Evolutionary conservation across 2,888 invertebrate species (phyloP), one percentile per base, ranked within the genome.

Genomic region (Cheilosia soror): DNA sequence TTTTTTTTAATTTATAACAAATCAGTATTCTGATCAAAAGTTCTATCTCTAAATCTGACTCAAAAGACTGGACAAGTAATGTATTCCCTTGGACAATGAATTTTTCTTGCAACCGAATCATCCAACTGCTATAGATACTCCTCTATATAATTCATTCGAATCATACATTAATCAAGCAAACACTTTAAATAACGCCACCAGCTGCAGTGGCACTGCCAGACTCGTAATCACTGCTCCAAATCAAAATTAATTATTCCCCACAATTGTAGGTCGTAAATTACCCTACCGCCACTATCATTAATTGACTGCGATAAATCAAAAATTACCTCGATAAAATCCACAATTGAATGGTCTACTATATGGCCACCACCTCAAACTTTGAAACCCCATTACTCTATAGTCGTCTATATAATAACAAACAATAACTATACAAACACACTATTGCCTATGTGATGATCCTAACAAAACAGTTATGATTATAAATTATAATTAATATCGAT

Each of bases 401-500:
- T 20, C 20, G 20, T 20, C 20, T 20, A 20, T 20, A 75, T 69
- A 60, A 69, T 79, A 79, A 79, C 62, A 83, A 83, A 83, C 78
- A 83, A 75, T 75, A 63, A 53, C 42, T 29, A 63, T 20, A 63
- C 2, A 58, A n/a, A 60, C 33, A 51, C 29, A 57, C 47, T 62
- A 60, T 5, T 29, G 29, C 33, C 62, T 7, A 49, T 68, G 29
- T 49, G 75, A n/a, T 71, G 76, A 77, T 85, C 81, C 80, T 85
- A 77, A 85, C 85, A 85, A 85, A 85, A 77, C 85, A 77, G 75
- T 72, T 76, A 85, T 81, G 85, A 76, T 81, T 85, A 81, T 85
- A 72, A 85, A 77, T 81, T 85, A 85, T 85, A 81, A 85, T 85
- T 85, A 76, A 85, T 85, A 85, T 85, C 85, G 85, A 85, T 72